A percentile compares a stretch with the other conserved stretches of the same genome.
phyloP scores from a whole-genome alignment of 2,113 vertebrate species.

The Potamarius usumacintae region DNA sequence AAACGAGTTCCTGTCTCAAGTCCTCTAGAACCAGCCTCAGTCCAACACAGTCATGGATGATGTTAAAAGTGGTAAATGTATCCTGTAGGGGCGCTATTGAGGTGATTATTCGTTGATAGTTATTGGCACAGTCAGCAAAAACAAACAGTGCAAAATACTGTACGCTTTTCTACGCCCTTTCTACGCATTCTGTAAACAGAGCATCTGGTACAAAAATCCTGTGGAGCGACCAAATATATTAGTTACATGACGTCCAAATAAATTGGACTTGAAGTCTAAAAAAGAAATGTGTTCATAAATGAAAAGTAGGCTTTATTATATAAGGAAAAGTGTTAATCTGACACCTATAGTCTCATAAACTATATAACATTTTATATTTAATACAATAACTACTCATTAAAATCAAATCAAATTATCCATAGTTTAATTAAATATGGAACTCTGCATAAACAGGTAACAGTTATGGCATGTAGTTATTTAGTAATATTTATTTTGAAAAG shows the following conservation, averaged over 20 bases:
- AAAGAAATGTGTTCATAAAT: not conserved
- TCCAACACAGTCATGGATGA: too few species aligned
- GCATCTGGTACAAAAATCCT: too few species aligned
- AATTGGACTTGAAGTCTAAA: not conserved
- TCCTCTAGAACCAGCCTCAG: too few species aligned
- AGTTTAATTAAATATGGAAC: not conserved
- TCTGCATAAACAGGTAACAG: not conserved
- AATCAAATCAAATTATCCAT: not conserved
- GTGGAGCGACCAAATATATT: too few species aligned
- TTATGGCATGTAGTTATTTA: not conserved
- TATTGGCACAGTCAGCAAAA: too few species aligned
- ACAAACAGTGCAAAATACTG: too few species aligned
- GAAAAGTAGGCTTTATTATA: not conserved
- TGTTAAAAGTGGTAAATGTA: too few species aligned
- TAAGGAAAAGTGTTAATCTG: not conserved
- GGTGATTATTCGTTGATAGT: too few species aligned
- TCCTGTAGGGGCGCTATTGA: too few species aligned
- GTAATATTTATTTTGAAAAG: not conserved
- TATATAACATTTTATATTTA: not conserved
- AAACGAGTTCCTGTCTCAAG: too few species aligned
- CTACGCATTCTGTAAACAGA: too few species aligned
- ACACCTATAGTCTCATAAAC: not conserved
- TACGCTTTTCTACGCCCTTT: too few species aligned
- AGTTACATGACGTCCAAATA: not conserved
- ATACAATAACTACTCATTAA: not conserved